Evolutionary conservation across 1,140 invertebrate genomes (phyloP), one percentile per base, ranked within the genome.

Genomic region (Bradynema listronoti): DNA sequence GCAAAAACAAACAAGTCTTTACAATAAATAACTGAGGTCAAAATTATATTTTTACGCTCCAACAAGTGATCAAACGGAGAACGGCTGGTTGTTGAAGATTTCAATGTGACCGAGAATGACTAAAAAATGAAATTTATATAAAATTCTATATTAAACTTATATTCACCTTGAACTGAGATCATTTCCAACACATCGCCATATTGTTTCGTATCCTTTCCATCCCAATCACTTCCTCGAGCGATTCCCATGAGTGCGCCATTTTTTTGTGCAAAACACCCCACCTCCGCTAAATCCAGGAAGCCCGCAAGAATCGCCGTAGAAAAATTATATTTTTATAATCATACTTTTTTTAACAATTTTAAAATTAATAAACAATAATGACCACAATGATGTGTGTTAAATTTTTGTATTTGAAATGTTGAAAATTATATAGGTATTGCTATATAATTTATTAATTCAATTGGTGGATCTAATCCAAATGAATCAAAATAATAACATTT

Each of bases 161-260:
- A 9, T 3, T 43, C 42, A 43, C 42, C 9, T 27, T 43, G 42
- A 6, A 3, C 9, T 3, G 42, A 43, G 3, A 43, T 9, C 3
- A 43, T 43, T 9, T 43, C 42, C 9, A 43, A 27, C 3, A 43
- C 42, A 27, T 43, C 42, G 22, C 42, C 42, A 43, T 43, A 43
- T 9, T 43, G 42, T 3, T 3, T 4, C 3, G 42, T 43, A 3
- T 3, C 42, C 3, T 43, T 43, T 3, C 42, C 42, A 3, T 43
- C 42, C 3, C 42, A 43, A 4, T 43, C 9, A 43, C 9, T 43
- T 9, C 3, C 3, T 3, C 42, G 42, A 43, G 42, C 3, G 4
- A 43, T 43, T 43, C 42, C 42, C 42, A 43, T 43, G 6, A 43
- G 27, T 43, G 3, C 3, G 3, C 42, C 42, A 43, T 3, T 43